Evolutionary conservation across 1,140 invertebrate species (phyloP).

Genomic region (Aplysia californica): DNA sequence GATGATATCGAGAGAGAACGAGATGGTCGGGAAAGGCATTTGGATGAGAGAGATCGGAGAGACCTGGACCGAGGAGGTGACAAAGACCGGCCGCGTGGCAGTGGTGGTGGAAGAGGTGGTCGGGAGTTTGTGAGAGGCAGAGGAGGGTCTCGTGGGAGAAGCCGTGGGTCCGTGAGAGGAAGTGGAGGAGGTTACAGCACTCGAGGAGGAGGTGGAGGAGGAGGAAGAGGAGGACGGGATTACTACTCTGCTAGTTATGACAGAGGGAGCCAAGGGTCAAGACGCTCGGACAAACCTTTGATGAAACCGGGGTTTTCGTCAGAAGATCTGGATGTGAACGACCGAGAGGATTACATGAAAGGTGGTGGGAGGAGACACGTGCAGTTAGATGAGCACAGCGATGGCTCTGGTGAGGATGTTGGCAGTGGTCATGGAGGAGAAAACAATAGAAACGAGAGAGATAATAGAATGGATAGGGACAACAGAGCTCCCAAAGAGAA

Average conservation of each 20-base stretch:
- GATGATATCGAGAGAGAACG: slow-evolving; percentile 27
- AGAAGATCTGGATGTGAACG: slow-evolving; percentile 43
- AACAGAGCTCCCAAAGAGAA: no score
- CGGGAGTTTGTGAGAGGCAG: slow-evolving; percentile 61
- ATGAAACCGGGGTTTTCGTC: slow-evolving; percentile 29
- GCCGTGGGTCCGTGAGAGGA: slow-evolving; percentile 27
- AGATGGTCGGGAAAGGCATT: slow-evolving; percentile 30
- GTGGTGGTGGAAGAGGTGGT: slow-evolving; percentile 47
- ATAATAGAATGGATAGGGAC: no score
- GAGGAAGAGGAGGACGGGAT: slow-evolving; percentile 28
- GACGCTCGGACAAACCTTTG: slow-evolving; percentile 13
- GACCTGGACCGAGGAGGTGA: slow-evolving; percentile 31
- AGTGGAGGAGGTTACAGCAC: slow-evolving; percentile 29
- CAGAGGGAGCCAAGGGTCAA: not conserved
- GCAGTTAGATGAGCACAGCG: slow-evolving; percentile 62
- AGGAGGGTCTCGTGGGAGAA: slow-evolving; percentile 39
- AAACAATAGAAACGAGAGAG: no score
- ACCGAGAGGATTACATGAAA: slow-evolving; percentile 32
- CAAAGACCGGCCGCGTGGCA: slow-evolving; percentile 30
- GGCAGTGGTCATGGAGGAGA: slow-evolving; percentile 54
- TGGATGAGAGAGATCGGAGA: slow-evolving; percentile 32
- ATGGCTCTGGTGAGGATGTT: slow-evolving; percentile 61
- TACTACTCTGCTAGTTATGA: slow-evolving; percentile 25
- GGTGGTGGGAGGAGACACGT: slow-evolving; percentile 41
- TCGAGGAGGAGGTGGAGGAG: slow-evolving; percentile 35